Base-by-base conservation (phyloP, 2,888 invertebrate genomes). In the Drosophila limbata region DNA sequence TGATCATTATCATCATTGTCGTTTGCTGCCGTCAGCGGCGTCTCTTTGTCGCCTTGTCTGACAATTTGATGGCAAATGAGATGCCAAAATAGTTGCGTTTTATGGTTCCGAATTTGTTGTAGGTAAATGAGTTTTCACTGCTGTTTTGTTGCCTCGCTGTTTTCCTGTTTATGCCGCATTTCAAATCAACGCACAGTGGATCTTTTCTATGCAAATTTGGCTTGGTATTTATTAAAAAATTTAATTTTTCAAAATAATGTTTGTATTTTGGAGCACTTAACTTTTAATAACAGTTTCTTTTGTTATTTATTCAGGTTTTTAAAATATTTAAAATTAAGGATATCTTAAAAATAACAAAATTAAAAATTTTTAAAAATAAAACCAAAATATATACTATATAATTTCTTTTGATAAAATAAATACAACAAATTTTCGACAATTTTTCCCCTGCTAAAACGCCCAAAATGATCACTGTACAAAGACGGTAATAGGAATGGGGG, bases 61-160 rank as follows among this genome's bases (percentile, higher is more conserved):
- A 77, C 81, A 61, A 69, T 81, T 81, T 78, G 57, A 64, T 77
- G 69, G 73, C 69, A 81, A 83, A 84, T 75, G 84, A 77, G 77
- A 75, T 79, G 81, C 86, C 83, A 84, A 84, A 86, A 84, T 85
- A 86, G 79, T 84, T 81, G 81, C 81, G 69, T 84, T 84, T 83
- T 83, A 78, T 77, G 79, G 69, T 67, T 31, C 19, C n/a, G 25
- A 57, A 73, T 72, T 79, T 62, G 61, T 71, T 71, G 70, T 70
- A 75, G 84, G 72, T 86, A 86, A 84, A 79, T 81, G 84, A 77
- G 75, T 77, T 81, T 75, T 55, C 67, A 61, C 64, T 64, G 69
- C 75, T 68, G 44, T 66, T 66, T 66, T 65, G 56, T 33, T 62
- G 55, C 63, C 13, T 8, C 56, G 53, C 44, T 60, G 56, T 44